A percentile compares a stretch with the other conserved stretches of the same genome.
These are phyloP conservation scores for Mesaphorura yosii DNA, from an alignment of 1,140 invertebrate genomes.

Conservation along the genomic window DNA sequence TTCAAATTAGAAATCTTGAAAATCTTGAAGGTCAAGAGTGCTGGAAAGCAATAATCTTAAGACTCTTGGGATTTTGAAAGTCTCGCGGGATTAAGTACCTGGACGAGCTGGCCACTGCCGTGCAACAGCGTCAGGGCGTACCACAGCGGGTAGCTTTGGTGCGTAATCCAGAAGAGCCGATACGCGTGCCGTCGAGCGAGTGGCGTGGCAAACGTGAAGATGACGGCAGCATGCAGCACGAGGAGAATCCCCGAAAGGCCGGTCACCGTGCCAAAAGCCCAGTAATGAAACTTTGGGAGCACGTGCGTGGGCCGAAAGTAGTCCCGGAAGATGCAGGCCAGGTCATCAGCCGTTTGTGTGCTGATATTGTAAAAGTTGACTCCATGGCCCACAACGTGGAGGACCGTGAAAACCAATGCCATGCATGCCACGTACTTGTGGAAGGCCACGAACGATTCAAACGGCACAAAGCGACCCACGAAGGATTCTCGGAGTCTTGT, in stretches of 20 bases:
- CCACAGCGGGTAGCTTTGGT: constrained; percentile 52
- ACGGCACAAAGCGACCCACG: constrained; percentile 43
- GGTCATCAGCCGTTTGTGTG: constrained; percentile 45
- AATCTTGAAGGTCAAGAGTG: no score
- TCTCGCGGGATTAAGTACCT: no score
- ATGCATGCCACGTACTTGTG: constrained; percentile 47
- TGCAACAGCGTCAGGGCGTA: constrained; percentile 55
- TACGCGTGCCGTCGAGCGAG: constrained; percentile 43
- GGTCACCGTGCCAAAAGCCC: constrained; percentile 50
- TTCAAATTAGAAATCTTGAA: no score
- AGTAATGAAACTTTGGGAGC: constrained; percentile 50
- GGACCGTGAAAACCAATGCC: constrained; percentile 42
- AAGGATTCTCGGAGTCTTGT: constrained; percentile 43
- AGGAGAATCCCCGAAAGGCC: constrained; percentile 55
- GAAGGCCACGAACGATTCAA: constrained; percentile 44
- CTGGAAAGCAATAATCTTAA: no score
- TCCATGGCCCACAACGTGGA: constrained; percentile 46
- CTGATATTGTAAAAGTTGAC: constrained; percentile 51
- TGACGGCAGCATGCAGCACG: constrained; percentile 45
- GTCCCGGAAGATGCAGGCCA: constrained; percentile 47
- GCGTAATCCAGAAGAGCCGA: constrained; percentile 52
- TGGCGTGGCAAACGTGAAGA: constrained; percentile 52
- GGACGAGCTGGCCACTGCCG: constrained; percentile 42
- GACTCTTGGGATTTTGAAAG: no score
- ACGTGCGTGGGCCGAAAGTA: constrained; percentile 44